Evolutionary conservation across 2,113 vertebrate species (phyloP), one percentile per base, ranked within the genome.

Genomic region (Pseudorectes ferrugineus): DNA sequence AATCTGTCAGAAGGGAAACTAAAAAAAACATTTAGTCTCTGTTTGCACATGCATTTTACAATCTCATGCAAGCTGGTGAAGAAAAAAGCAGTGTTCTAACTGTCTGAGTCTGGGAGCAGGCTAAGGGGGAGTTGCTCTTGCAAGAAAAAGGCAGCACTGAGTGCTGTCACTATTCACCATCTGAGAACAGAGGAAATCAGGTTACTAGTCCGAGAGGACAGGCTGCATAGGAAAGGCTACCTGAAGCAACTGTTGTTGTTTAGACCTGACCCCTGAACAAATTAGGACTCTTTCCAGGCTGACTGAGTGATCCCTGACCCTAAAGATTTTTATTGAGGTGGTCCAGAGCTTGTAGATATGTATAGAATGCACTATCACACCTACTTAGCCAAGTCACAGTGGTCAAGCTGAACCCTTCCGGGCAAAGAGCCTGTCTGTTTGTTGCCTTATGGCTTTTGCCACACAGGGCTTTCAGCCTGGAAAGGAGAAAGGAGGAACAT

Each of bases 101-200:
- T 82, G 48, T 35, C n/a, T 80, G 57, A 68, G 74, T 31, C 28
- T 72, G 13, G 38, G 40, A 94, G 51, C 11, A 76, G 42, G 17
- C 52, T 63, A 67, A 67, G 33, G 26, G 23, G 21, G 10, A 29
- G 16, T 5, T 2, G 5, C 12, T 82, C n/a, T 57, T 85, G 15
- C 1, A 3, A 87, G 61, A 63, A 55, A 35, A 67, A 72, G 24
- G 22, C 25, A 68, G 57, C 52, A 20, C 6, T 1, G 2, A 68
- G 13, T 33, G 11, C 35, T 70, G 29, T 45, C 33, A 43, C 29
- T 46, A 5, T 61, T 66, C 26, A 42, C 42, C 20, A 55, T 29
- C 10, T 0, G 2, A 85, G 23, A 88, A 17, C 7, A 49, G 52
- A 51, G 28, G 23, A 89, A 89, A 61, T 5, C 0, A 3, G 1